Base-by-base conservation (phyloP, 1,140 invertebrate species). In the Propsilocerus akamusi region DNA sequence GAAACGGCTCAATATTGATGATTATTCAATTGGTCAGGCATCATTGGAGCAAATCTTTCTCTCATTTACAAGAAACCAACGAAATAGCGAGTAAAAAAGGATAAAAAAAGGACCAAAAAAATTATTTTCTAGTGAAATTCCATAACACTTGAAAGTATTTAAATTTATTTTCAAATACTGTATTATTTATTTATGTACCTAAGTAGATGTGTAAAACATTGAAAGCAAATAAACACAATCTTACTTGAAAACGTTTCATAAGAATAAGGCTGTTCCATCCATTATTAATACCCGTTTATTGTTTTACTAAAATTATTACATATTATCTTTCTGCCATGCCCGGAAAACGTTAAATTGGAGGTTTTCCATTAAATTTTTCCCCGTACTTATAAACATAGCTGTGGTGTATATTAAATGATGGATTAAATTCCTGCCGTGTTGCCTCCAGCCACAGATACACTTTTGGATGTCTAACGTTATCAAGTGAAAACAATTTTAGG, bases 1-100 rank as follows among this genome's bases (percentile, higher is more conserved):
- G 12, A 48, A 55, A 7, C 54, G 58, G 0, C 72, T 77, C 48
- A 63, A 75, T 46, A 76, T 88, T 46, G 82, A 84, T 57, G 84
- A 86, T 61, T 88, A 88, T 63, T 81, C 80, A 4, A 74, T 88
- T 8, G 79, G 80, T 25, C 83, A 89, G 62, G 84, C 83, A 1
- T 81, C 81, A 23, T 68, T 88, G 20, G 85, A 88, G 59, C 82
- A 86, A 66, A 81, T 86, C 24, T 73, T 73, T 53, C 56, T 71
- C 12, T 24, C 22, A 24, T 26, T 47, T 14, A 47, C 46, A 24
- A 25, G 25, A 24, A 25, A 47, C 25, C 46, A 47, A 25, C 46
- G 46, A 25, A 8, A 25, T 7, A 47, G 22, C 25, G 46, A 26
- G n/a, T n/a, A n/a, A n/a, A n/a, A n/a, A n/a, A n/a, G n/a, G n/a